phyloP scores from a whole-genome alignment of 2,113 vertebrate genomes.

The Cyphotilapia sp. region DNA sequence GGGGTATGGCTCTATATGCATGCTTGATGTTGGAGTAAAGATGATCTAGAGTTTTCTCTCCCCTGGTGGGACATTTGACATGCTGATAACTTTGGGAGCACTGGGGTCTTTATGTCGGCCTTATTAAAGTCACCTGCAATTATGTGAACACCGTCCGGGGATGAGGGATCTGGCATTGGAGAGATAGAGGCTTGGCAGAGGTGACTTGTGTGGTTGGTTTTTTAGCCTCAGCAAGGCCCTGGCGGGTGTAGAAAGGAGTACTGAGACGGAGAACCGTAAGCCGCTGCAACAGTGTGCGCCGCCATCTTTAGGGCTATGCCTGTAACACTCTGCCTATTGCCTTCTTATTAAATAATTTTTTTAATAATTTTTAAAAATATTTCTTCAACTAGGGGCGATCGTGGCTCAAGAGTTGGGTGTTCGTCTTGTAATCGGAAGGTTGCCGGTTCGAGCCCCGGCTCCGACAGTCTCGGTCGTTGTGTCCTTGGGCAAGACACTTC shows the following conservation, averaged over 20 bases:
- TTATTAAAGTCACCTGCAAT: background rate
- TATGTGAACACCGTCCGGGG: background rate
- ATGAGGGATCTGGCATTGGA: background rate
- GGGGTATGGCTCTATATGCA: background rate
- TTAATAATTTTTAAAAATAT: background rate
- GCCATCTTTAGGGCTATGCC: background rate
- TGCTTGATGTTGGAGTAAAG: too few relatives aligned
- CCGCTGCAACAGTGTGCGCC: background rate
- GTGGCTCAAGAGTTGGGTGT: accelerated
- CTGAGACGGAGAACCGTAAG: background rate
- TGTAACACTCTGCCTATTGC: background rate
- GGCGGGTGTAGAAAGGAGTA: background rate
- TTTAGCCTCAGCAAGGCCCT: background rate
- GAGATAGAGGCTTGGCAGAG: background rate
- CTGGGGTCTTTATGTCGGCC: background rate
- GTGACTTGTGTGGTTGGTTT: background rate
- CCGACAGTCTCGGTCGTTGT: accelerated
- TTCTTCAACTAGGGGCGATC: background rate
- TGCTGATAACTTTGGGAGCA: background rate
- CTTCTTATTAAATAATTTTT: background rate
- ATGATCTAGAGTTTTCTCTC: background rate
- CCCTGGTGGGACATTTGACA: background rate
- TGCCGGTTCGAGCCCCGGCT: accelerated
- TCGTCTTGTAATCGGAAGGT: accelerated
- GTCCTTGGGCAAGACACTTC: accelerated